phyloP scores from a whole-genome alignment of 2,113 vertebrate species.

The Pollachius pollachius region DNA sequence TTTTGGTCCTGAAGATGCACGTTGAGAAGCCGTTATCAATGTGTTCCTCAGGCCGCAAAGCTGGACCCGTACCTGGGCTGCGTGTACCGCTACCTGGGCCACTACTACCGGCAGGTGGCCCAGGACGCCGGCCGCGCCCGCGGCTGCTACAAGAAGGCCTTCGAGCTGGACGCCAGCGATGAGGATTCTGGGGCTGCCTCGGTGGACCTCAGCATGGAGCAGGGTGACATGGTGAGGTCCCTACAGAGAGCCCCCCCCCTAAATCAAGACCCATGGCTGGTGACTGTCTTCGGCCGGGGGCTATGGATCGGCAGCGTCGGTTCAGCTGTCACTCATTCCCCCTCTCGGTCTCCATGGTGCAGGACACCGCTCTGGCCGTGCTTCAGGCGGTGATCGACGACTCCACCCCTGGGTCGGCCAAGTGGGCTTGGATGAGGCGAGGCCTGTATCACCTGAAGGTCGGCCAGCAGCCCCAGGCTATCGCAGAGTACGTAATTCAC shows the following conservation, averaged over 20 bases:
- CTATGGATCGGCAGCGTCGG: too few relatives aligned
- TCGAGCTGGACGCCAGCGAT: slow-evolving; percentile 83
- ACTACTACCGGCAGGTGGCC: slow-evolving; percentile 85
- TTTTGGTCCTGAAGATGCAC: background rate
- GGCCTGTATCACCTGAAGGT: slow-evolving; percentile 88
- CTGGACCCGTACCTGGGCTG: slow-evolving; percentile 82
- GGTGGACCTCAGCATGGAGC: slow-evolving; percentile 87
- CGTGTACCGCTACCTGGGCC: slow-evolving; percentile 87
- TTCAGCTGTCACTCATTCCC: background rate
- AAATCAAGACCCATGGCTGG: too few relatives aligned
- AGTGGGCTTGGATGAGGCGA: slow-evolving; percentile 96
- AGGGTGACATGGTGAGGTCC: slow-evolving; percentile 83
- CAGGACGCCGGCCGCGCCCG: slow-evolving; percentile 84
- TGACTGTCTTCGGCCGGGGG: too few relatives aligned
- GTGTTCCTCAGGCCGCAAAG: slow-evolving; percentile 86
- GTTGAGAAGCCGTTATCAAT: background rate
- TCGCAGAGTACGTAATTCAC: slow-evolving; percentile 82
- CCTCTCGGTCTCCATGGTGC: slow-evolving; percentile 9
- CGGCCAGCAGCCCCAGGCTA: slow-evolving; percentile 82
- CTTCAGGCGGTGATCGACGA: slow-evolving; percentile 84
- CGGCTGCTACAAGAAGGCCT: slow-evolving; percentile 95
- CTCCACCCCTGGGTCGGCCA: slow-evolving; percentile 84
- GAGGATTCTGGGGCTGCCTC: slow-evolving; percentile 85
- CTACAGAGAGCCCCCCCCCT: too few relatives aligned
- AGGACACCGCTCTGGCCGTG: slow-evolving; percentile 85